phyloP scores from a whole-genome alignment of 2,797 vertebrate genomes.

The Chaetophractus vellerosus region DNA sequence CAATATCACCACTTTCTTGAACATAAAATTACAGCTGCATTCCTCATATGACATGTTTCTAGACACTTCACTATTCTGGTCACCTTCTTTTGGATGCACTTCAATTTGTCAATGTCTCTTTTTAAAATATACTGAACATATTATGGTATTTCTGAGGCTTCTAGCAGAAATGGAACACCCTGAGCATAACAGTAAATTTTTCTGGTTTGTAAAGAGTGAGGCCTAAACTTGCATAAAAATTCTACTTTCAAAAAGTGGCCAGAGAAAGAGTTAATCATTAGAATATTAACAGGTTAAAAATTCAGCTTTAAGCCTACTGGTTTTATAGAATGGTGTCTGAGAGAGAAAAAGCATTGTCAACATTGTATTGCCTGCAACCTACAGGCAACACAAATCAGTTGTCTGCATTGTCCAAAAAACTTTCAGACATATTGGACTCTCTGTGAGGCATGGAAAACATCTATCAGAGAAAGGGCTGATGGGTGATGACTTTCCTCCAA shows the following conservation, averaged over 20 bases:
- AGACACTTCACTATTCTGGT: constrained; percentile 41
- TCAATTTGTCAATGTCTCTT: constrained; percentile 63
- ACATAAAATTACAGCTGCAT: constrained; percentile 48
- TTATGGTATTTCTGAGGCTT: constrained; percentile 57
- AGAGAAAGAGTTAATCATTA: background rate
- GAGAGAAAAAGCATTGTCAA: background rate
- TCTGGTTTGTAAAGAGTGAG: constrained; percentile 23
- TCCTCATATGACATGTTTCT: constrained; percentile 1
- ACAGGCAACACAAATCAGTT: background rate
- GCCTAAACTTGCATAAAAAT: constrained; percentile 30
- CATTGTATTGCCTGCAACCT: background rate
- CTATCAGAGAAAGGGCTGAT: background rate
- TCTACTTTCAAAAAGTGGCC: constrained; percentile 12
- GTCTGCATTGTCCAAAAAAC: background rate
- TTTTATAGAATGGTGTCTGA: background rate
- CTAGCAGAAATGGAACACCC: background rate
- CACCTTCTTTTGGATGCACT: constrained; percentile 41
- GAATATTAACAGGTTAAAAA: constrained; percentile 23
- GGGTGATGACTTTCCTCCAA: background rate
- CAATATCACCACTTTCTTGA: background rate
- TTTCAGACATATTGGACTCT: background rate
- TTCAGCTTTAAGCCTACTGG: background rate
- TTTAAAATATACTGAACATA: constrained; percentile 50
- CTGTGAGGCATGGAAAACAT: background rate
- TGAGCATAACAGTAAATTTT: constrained; percentile 44